phyloP scores from a whole-genome alignment of 2,888 invertebrate species.

The Antheraea yamamai region DNA sequence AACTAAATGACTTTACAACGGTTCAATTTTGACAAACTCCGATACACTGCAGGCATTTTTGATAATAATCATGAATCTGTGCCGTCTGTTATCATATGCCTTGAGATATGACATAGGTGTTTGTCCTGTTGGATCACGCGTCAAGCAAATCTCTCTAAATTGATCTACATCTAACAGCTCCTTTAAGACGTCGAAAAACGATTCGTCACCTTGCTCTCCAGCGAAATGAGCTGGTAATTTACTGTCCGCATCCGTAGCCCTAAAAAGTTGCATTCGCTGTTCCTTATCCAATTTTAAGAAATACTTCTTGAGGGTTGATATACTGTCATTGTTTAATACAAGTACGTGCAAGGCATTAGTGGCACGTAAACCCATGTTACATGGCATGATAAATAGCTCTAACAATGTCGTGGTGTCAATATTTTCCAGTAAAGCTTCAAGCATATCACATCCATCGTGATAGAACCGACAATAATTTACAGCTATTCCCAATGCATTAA shows the following conservation, averaged over 20 bases:
- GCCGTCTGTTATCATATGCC: neutral
- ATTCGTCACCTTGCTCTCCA: constrained; percentile 8
- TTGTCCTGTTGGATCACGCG: neutral
- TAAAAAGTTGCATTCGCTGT: constrained; percentile 18
- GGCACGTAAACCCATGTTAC: constrained; percentile 11
- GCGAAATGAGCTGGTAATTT: constrained; percentile 19
- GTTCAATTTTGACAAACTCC: neutral
- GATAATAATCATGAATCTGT: neutral
- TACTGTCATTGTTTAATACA: neutral
- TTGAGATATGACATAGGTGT: constrained; percentile 5
- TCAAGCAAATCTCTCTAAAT: constrained; percentile 3
- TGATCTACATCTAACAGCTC: constrained; percentile 7
- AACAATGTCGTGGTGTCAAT: constrained; percentile 1
- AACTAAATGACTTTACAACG: neutral
- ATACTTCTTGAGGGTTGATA: constrained; percentile 1
- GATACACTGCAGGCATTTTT: neutral
- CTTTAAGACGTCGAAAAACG: constrained; percentile 5
- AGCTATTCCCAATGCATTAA: constrained; percentile 25
- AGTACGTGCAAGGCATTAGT: constrained; percentile 13
- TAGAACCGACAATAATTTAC: neutral
- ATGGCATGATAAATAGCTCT: constrained; percentile 14
- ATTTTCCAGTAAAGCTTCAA: constrained; percentile 7
- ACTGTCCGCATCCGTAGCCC: constrained; percentile 10
- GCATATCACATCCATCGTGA: neutral
- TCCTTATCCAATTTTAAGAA: constrained; percentile 17